Percentiles rank a stretch among this genome's conserved stretches.
Evolutionary conservation across 1,140 invertebrate genomes (phyloP).

Genomic region (Venustaconcha ellipsiformis): DNA sequence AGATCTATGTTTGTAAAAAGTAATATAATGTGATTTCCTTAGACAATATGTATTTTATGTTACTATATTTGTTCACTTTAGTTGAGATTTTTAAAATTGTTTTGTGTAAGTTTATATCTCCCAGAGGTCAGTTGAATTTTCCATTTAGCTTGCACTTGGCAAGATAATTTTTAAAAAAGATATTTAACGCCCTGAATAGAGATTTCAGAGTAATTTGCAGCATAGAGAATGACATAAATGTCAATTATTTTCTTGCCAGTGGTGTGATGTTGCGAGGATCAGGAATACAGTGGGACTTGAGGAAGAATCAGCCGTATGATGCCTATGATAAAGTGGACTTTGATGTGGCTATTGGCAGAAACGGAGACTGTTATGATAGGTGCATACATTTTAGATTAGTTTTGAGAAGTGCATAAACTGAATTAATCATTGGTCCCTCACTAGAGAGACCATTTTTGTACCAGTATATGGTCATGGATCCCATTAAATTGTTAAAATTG

Average conservation of each 20-base stretch:
- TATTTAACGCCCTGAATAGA: background rate
- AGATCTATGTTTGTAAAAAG: too few species aligned
- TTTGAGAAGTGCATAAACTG: too few species aligned
- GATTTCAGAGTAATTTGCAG: background rate
- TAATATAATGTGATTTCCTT: too few species aligned
- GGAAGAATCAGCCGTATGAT: slow-evolving; percentile 96
- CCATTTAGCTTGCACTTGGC: background rate
- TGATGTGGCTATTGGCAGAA: slow-evolving; percentile 93
- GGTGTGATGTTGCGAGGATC: slow-evolving; percentile 96
- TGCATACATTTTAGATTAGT: slow-evolving; percentile 57
- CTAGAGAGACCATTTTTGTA: too few species aligned
- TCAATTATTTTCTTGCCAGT: slow-evolving; percentile 69
- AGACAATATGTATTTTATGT: too few species aligned
- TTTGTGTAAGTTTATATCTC: background rate
- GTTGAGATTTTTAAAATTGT: background rate
- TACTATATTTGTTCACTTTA: background rate
- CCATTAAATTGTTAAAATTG: too few species aligned
- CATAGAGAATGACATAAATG: background rate
- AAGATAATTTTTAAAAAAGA: background rate
- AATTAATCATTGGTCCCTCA: background rate
- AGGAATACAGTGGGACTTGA: slow-evolving; percentile 98
- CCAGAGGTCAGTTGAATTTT: background rate
- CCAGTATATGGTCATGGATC: too few species aligned
- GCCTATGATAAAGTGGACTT: slow-evolving; percentile 95
- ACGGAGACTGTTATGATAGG: slow-evolving; percentile 97